Base-by-base conservation (phyloP, 2,888 invertebrate genomes). In the Drosophila crucigera region DNA sequence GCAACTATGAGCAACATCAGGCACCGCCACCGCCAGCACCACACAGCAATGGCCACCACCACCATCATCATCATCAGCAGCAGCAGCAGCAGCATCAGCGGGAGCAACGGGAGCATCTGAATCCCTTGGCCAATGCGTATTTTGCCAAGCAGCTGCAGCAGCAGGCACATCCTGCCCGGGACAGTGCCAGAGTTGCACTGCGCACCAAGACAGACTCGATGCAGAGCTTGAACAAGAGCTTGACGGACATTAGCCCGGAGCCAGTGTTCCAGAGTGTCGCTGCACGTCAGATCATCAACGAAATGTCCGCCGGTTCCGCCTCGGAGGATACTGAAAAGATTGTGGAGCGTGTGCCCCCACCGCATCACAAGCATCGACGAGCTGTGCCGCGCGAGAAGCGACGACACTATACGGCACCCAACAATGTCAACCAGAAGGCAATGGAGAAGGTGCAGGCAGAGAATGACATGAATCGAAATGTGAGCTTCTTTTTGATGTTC, bases 381-480 rank as follows among this genome's bases (percentile, higher is more conserved):
- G 95, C 95, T 67, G 95, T 97, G 43, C 97, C 97, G 1, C 96
- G 96, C 83, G 97, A 97, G 91, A 97, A 97, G 92, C 94, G 97
- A 65, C 94, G 97, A 66, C 97, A 98, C 92, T 96, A 97, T 89
- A 98, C 98, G 0, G 97, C 98, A n/a, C 96, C 96, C 0, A 95
- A 96, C 94, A 96, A 95, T 91, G 93, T 95, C n/a, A 95, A 95
- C 75, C 94, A 95, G 1, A 95, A 94, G 94, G 95, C 95, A 14
- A 93, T 95, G 82, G 95, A 95, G 78, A 95, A 95, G 86, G 92
- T 95, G 83, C 95, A 95, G 74, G 92, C 92, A 3, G 94, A 94
- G 77, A 93, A 93, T 72, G 94, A 94, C 69, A 92, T 93, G 92
- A 93, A 93, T 80, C 91, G 93, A 75, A 94, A 94, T 91, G 94